Base-by-base conservation (phyloP, 92 coral and sea anemone species). In the Porites cylindrica region DNA sequence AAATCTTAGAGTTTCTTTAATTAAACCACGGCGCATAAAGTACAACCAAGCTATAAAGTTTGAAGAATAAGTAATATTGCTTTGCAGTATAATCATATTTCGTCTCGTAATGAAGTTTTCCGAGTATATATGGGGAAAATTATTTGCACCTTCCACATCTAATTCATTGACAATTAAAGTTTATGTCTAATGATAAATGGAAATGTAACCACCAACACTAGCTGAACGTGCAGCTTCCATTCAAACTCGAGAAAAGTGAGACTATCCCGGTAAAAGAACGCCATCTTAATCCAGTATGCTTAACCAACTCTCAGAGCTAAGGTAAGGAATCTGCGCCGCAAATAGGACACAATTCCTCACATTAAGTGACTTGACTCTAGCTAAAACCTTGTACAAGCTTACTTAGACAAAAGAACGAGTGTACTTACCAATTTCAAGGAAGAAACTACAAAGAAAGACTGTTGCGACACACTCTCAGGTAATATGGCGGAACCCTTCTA, bases 401-500 rank as follows among this genome's bases (percentile, higher is more conserved):
- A 70, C 10, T 29, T 47, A 19, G 47, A 21, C 54, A 38, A 6
- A 51, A 20, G 20, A 52, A 10, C 78, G 32, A 24, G 23, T 80
- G 84, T 80, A 90, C 70, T 86, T 61, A 86, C 75, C 79, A 75
- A 76, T 68, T 80, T 80, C 58, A 74, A 70, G 70, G 29, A 5
- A 23, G 17, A 79, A 84, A 73, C 77, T 79, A 70, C 20, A 76
- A 70, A 50, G 18, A 61, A 38, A 62, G 53, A 19, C 23, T 14
- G 70, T 83, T 75, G 79, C 80, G 87, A 73, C 79, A 83, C 85
- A 68, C 5, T 52, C 75, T 9, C 67, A 67, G 75, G 82, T 83
- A 94, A 94, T 90, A 94, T 94, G 98, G 98, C 95, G 96, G 95
- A 90, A 80, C 85, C 81, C 86, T 38, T 65, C 72, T 80, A 80